Evolutionary conservation across 2,113 vertebrate species (phyloP).

Genomic region (Todiramphus saurophagus): DNA sequence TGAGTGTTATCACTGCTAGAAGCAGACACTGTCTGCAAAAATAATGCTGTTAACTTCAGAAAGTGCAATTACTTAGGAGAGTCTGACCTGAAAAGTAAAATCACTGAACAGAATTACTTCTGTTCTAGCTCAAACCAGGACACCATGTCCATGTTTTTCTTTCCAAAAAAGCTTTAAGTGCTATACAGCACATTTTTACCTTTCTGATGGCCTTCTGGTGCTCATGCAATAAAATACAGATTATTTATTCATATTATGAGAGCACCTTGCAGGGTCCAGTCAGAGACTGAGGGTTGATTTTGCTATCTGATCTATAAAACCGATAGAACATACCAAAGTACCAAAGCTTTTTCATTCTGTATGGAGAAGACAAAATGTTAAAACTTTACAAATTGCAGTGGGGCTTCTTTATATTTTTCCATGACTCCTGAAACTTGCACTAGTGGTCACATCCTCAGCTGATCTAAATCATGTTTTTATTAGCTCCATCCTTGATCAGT

Average conservation of each 20-base stretch:
- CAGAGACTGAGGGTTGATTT: neutral
- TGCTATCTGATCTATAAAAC: neutral
- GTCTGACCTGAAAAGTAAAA: no score
- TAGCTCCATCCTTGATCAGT: neutral
- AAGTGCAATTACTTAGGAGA: no score
- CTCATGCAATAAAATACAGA: neutral
- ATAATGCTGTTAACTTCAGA: no score
- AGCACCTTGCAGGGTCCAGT: neutral
- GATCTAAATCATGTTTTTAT: neutral
- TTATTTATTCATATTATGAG: neutral
- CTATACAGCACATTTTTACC: neutral
- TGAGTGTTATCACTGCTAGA: no score
- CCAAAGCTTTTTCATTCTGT: neutral
- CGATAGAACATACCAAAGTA: neutral
- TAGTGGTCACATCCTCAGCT: neutral
- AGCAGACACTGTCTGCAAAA: no score
- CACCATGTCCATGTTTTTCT: neutral
- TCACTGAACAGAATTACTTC: no score
- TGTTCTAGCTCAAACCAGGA: no score
- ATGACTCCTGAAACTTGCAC: neutral
- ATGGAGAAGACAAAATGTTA: neutral
- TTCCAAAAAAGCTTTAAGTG: neutral
- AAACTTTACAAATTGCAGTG: neutral
- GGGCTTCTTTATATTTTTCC: neutral
- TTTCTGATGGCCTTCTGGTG: neutral